Evolutionary conservation across 1,140 invertebrate species (phyloP).

Genomic region (Nixonia krombeini): DNA sequence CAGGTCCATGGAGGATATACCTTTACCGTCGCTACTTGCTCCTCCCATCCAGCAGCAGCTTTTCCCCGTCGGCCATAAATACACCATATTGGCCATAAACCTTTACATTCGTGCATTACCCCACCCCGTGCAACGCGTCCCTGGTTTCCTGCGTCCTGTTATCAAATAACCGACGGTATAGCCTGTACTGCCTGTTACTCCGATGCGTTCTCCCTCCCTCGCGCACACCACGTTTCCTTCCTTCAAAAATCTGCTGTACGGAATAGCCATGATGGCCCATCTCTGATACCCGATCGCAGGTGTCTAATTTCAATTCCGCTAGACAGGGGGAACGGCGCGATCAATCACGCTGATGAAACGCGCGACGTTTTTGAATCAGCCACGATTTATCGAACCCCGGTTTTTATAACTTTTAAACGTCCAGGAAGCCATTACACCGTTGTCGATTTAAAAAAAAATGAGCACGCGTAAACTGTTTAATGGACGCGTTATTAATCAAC

Average conservation of each 20-base stretch:
- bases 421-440: too few relatives aligned
- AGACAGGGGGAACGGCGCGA: too few relatives aligned
- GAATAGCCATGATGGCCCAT: constrained; percentile 20
- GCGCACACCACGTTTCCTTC: constrained; percentile 4
- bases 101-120: constrained; percentile 69
- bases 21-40: constrained; percentile 19
- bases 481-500: too few relatives aligned
- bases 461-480: too few relatives aligned
- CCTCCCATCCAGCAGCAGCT: constrained; percentile 31
- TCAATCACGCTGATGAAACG: too few relatives aligned
- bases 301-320: constrained; percentile 39
- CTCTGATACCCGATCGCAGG: constrained; percentile 29
- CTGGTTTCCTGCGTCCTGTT: constrained; percentile 43
- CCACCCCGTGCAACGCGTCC: constrained; percentile 53
- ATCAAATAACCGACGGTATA: constrained; percentile 58
- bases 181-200: constrained; percentile 51
- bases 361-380: too few relatives aligned
- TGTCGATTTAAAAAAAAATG: too few relatives aligned
- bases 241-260: constrained; percentile 31
- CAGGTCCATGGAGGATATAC: constrained; percentile 34
- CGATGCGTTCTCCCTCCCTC: constrained; percentile 16
- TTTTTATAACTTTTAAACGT: constrained; percentile 17
- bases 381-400: too few relatives aligned
- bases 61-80: constrained; percentile 64
- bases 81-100: constrained; percentile 69